These are phyloP conservation scores for Myiothlypis chrysogaster DNA, from an alignment of 2,797 vertebrate genomes.

Conservation along the genomic window DNA sequence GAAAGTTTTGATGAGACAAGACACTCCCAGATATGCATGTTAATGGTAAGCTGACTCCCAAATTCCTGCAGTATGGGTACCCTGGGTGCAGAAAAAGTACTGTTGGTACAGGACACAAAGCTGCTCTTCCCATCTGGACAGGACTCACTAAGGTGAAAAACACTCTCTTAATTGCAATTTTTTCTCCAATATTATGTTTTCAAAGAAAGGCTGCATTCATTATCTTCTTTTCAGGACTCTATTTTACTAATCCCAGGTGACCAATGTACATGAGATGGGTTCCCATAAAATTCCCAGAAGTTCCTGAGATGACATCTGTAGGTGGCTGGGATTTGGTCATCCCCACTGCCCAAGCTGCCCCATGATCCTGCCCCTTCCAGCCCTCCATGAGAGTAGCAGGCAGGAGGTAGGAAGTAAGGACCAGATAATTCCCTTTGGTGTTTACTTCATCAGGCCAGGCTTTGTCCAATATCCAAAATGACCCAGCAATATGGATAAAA, in stretches of 20 bases:
- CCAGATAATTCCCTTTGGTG: not conserved
- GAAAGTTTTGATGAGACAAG: not conserved
- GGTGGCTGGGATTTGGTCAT: not conserved
- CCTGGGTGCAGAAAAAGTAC: not conserved
- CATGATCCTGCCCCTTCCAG: not conserved
- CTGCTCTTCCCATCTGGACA: not conserved
- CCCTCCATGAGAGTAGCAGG: not conserved
- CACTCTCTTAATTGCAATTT: not conserved
- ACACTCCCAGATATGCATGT: not conserved
- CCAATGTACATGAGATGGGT: rapidly evolving
- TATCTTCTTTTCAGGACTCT: not conserved
- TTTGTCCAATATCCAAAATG: not conserved
- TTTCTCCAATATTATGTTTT: rapidly evolving
- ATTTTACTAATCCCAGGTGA: not conserved
- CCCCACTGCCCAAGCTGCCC: not conserved
- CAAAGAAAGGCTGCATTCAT: not conserved
- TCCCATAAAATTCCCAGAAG: not conserved
- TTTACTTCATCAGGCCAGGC: not conserved
- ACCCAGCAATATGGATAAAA: not conserved
- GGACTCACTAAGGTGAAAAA: not conserved
- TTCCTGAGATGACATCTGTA: not conserved
- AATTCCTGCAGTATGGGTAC: not conserved
- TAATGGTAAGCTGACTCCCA: not conserved
- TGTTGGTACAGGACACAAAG: not conserved
- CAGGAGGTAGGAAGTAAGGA: not conserved